A percentile compares a stretch with the other conserved stretches of the same genome.
Conservation (phyloP, 2,797 vertebrate genomes). For the Hybognathus amarus region DNA sequence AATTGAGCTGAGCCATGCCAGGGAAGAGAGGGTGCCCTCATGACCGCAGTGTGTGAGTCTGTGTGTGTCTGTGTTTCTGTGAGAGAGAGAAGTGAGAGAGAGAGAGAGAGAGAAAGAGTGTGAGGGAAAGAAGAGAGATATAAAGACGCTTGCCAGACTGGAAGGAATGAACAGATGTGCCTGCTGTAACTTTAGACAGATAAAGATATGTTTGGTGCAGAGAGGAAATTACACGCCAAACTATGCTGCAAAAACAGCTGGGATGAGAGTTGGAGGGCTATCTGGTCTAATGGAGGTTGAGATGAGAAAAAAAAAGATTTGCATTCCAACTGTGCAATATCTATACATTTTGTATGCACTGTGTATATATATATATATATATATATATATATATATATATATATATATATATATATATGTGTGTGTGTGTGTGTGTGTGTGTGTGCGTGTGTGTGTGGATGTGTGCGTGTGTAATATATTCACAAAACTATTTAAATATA, state of each 20-base stretch:
- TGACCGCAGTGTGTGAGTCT: conserved; percentile 47
- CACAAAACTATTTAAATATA: too few species aligned
- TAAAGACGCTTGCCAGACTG: conserved; percentile 35
- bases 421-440: too few species aligned
- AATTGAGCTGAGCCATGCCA: conserved; percentile 67
- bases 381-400: too few species aligned
- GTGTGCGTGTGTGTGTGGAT: too few species aligned
- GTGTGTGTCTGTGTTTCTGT: neutral
- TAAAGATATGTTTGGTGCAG: conserved; percentile 48
- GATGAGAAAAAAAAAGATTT: neutral
- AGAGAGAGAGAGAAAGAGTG: conserved; percentile 12
- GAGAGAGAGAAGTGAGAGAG: conserved; percentile 1
- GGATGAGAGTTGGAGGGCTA: conserved; percentile 35
- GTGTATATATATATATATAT: too few species aligned
- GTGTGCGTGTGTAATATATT: too few species aligned
- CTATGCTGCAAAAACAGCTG: conserved; percentile 45
- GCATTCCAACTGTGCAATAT: neutral
- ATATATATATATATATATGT: too few species aligned
- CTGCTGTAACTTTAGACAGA: conserved; percentile 53
- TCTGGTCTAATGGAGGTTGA: conserved; percentile 2
- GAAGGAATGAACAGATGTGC: conserved; percentile 55
- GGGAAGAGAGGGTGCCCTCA: conserved; percentile 56
- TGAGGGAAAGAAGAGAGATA: conserved; percentile 30
- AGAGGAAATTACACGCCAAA: conserved; percentile 45
- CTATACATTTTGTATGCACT: too few species aligned